Percentiles rank a stretch among this genome's conserved stretches.
Conservation (phyloP, 1,140 invertebrate species). For the Diachasmimorpha longicaudata region DNA sequence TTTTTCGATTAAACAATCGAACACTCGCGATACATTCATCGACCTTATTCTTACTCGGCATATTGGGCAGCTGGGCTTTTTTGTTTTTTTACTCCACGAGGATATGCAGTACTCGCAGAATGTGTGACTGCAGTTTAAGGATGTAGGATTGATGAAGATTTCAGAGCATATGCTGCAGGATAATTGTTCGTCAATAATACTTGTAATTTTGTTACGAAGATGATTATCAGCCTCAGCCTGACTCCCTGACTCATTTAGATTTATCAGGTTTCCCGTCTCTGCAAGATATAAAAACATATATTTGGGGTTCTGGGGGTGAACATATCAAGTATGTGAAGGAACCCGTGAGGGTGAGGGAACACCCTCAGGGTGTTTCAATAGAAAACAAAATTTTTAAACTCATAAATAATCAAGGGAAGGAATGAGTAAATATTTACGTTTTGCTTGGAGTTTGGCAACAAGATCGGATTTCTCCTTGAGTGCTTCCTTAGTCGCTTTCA, state of each 20-base stretch:
- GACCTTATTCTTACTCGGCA: constrained; percentile 66
- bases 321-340: not conserved
- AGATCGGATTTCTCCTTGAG: constrained; percentile 57
- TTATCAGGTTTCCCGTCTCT: constrained; percentile 51
- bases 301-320: not conserved
- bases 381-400: too few relatives aligned
- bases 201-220: constrained; percentile 63
- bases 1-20: constrained; percentile 70
- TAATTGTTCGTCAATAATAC: constrained; percentile 77
- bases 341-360: too few relatives aligned
- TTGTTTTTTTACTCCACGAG: constrained; percentile 75
- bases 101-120: constrained; percentile 79
- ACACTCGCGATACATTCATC: constrained; percentile 64
- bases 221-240: constrained; percentile 38
- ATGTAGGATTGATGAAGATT: constrained; percentile 74
- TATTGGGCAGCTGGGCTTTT: constrained; percentile 75
- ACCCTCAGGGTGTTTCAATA: too few relatives aligned
- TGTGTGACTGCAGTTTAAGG: constrained; percentile 78
- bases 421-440: constrained; percentile 8
- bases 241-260: constrained; percentile 44
- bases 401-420: constrained; percentile 1
- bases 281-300: not conserved
- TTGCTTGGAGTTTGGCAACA: constrained; percentile 36
- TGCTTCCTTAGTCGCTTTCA: constrained; percentile 54
- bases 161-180: constrained; percentile 82